phyloP scores from a whole-genome alignment of 2,113 vertebrate genomes.

The Alectura lathami region DNA sequence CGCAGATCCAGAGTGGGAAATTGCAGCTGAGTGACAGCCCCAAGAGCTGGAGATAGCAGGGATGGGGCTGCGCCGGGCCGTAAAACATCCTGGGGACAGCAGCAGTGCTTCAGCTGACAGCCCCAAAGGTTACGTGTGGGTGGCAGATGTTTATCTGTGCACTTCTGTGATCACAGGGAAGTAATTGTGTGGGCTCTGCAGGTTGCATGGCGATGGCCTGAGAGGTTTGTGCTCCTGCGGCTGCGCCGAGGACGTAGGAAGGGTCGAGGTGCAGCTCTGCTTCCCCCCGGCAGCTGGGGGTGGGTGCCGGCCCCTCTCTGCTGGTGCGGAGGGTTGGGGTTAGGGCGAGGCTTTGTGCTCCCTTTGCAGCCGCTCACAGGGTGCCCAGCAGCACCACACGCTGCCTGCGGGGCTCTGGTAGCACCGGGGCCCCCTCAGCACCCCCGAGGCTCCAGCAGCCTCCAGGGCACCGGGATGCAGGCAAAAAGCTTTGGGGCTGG shows the following conservation, averaged over 20 bases:
- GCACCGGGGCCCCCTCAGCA: too few species aligned
- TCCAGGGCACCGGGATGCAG: background rate
- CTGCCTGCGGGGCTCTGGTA: background rate
- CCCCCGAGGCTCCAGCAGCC: background rate
- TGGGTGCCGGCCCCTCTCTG: background rate
- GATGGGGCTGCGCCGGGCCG: background rate
- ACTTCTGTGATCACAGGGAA: background rate
- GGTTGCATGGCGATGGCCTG: background rate
- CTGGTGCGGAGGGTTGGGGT: fast-evolving
- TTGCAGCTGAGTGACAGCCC: background rate
- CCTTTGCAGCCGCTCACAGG: fast-evolving
- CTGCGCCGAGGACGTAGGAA: too few species aligned
- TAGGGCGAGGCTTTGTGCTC: too few species aligned
- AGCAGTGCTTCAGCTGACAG: background rate
- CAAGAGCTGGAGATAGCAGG: background rate
- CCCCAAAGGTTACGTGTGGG: background rate
- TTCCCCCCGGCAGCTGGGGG: too few species aligned
- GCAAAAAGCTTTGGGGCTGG: background rate
- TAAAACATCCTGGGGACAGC: background rate
- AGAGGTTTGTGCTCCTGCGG: too few species aligned
- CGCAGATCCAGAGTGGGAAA: background rate
- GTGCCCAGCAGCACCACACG: fast-evolving
- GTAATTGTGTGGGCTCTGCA: background rate
- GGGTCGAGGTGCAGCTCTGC: too few species aligned
- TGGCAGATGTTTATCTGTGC: background rate